Conservation (phyloP, 2,797 vertebrate species). For the Alca torda region DNA sequence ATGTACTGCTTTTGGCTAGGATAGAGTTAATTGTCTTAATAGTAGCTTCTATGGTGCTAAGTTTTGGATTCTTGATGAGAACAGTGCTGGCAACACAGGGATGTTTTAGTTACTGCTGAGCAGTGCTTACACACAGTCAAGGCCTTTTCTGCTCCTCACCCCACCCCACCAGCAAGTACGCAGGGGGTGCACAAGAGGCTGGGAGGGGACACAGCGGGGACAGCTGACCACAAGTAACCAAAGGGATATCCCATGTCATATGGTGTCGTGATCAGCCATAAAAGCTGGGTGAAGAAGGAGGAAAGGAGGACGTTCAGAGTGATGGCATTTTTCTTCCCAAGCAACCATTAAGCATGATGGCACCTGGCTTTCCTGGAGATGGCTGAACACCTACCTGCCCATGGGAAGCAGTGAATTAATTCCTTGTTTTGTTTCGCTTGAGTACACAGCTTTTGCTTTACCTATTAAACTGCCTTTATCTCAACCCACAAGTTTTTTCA, state of each 20-base stretch:
- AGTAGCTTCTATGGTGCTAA: not conserved
- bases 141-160: not conserved
- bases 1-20: not conserved
- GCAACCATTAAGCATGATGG: rapidly evolving
- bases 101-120: not conserved
- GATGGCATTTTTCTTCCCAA: rapidly evolving
- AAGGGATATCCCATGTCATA: too few relatives aligned
- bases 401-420: rapidly evolving
- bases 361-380: not conserved
- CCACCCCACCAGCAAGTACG: rapidly evolving
- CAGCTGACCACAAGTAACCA: not conserved
- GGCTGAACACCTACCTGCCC: not conserved
- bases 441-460: not conserved
- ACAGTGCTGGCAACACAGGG: not conserved
- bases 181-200: not conserved
- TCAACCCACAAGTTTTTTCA: not conserved
- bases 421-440: not conserved
- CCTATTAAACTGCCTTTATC: not conserved
- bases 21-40: not conserved
- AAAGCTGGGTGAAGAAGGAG: not conserved
- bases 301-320: rapidly evolving
- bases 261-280: not conserved
- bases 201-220: not conserved
- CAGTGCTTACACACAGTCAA: not conserved
- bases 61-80: not conserved